Evolutionary conservation across 1,140 invertebrate species (phyloP), one percentile per base, ranked within the genome.

Genomic region (Drosophila nebulosa): DNA sequence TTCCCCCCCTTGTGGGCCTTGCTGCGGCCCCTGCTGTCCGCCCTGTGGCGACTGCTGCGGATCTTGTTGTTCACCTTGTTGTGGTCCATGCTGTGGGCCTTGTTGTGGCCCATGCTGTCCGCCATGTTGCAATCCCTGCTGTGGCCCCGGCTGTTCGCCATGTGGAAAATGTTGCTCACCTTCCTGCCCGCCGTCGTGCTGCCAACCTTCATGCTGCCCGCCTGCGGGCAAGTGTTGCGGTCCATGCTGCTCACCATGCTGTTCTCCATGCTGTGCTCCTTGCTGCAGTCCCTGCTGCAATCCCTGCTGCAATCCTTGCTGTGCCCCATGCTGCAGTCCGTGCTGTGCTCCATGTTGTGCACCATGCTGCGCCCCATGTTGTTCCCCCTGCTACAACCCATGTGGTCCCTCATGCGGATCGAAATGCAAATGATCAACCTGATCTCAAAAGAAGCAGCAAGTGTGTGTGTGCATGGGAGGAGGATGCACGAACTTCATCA

Each of bases 21-120:
- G 57, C 36, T 67, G 73, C 50, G 24, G 61, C 12, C 55, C 63
- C 4, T 74, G 66, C 27, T 75, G 72, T 24, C n/a, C 21, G 4
- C 39, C 69, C 0, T 74, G 71, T 14, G 3, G 16, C 5, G 62
- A 63, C 1, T 74, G 72, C n/a, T 71, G 72, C 18, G n/a, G 32
- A 12, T 36, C 58, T 10, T 61, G 63, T 35, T 74, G 74, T 16
- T 4, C 24, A 4, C 74, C 71, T 2, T 78, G 74, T 32, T 78
- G 79, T 46, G 66, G 64, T 22, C 53, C 74, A 4, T 74, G 67
- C 52, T 79, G 77, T 14, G 30, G 22, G 4, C 62, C 67, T 4
- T 71, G 67, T 26, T 70, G 66, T 24, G 16, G 12, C 2, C 63
- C 74, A 5, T 79, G 74, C 12, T 78, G 77, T 59, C 18, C 32